Evolutionary conservation across 2,797 vertebrate genomes (phyloP).

Genomic region (Apogon talboti): DNA sequence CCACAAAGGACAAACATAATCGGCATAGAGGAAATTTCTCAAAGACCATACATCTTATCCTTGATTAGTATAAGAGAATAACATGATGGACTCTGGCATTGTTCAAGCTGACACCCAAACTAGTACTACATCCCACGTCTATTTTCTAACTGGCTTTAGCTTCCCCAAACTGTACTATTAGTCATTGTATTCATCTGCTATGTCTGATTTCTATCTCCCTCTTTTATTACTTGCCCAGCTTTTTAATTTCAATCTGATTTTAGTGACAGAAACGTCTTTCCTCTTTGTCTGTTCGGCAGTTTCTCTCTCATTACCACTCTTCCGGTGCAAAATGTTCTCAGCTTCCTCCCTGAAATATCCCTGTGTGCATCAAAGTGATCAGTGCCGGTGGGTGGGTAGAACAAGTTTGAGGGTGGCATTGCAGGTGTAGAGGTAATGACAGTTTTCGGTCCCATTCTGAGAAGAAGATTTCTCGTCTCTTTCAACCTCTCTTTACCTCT

Average conservation of each 20-base stretch:
- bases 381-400: not conserved
- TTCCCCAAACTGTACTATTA: too few relatives aligned
- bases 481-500: not conserved
- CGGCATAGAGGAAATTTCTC: constrained; percentile 30
- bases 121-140: too few relatives aligned
- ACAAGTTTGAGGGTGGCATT: not conserved
- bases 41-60: not conserved
- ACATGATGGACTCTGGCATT: too few relatives aligned
- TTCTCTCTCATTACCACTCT: not conserved
- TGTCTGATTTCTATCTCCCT: too few relatives aligned
- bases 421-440: constrained; percentile 17
- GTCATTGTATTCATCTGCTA: too few relatives aligned
- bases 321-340: not conserved
- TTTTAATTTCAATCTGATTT: not conserved
- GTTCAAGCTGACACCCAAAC: too few relatives aligned
- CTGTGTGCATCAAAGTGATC: constrained; percentile 7
- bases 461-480: not conserved
- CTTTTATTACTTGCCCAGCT: too few relatives aligned
- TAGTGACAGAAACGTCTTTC: not conserved
- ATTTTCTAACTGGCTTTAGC: too few relatives aligned
- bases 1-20: not conserved
- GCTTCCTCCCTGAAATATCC: not conserved
- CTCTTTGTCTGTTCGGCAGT: not conserved
- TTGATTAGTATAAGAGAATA: not conserved
- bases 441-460: constrained; percentile 14